Base-by-base conservation (phyloP, 1,140 invertebrate genomes). In the Drosophila truncata region DNA sequence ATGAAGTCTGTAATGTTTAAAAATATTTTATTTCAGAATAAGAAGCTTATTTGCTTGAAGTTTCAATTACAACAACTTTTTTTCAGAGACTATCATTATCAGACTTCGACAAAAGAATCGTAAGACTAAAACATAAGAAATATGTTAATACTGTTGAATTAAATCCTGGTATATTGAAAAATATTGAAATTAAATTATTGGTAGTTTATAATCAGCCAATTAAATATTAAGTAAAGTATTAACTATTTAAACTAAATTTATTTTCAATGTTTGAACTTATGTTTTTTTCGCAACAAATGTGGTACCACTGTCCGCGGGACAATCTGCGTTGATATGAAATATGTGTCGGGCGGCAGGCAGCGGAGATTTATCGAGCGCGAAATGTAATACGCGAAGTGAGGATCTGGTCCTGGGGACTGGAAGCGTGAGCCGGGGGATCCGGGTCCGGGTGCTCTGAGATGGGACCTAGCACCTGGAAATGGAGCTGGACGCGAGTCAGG, bases 361-460 rank as follows among this genome's bases (percentile, higher is more conserved):
- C 74, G 80, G 85, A 90, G 85, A 90, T 90, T 90, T 92, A 92
- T 92, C 82, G 91, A 92, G 91, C 91, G 91, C 85, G 85, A 90
- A 90, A 90, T 90, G 85, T 91, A 90, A 90, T 90, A 90, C 85
- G 78, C 82, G 72, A 54, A 54, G 66, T 76, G 66, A 60, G 50
- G 52, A 75, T 31, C 37, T 54, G 47, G 49, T 23, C 14, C 37
- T 23, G 58, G 31, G n/a, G 29, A 33, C 11, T n/a, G 18, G 10
- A 7, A 46, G 25, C n/a, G 16, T 41, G 39, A 55, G 16, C 14
- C 9, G 20, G 63, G 20, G 60, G 31, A 20, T 7, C 7, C 14
- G 27, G 42, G 29, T 16, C 35, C 31, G 50, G 62, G 31, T 16
- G 27, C 29, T n/a, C 33, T 20, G 20, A 37, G 50, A 35, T 54